Conservation (phyloP, 2,113 vertebrate genomes). For the Alligator sinensis region DNA sequence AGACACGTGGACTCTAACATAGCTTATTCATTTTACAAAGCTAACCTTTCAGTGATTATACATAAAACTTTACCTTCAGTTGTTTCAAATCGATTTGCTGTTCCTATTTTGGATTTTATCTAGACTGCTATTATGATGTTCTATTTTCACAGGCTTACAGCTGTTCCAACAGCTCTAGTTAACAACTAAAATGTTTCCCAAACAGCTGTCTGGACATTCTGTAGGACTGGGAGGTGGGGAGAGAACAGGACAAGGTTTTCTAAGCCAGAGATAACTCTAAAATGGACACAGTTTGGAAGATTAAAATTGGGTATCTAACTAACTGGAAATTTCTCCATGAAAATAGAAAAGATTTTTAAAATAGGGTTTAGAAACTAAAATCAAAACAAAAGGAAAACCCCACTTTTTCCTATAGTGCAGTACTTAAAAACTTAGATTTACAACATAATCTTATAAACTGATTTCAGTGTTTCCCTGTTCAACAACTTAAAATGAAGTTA, state of each 20-base stretch:
- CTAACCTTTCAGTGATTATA: not conserved
- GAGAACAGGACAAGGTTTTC: not conserved
- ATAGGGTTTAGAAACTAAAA: not conserved
- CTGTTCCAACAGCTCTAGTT: not conserved
- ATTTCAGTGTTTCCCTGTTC: not conserved
- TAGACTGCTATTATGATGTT: not conserved
- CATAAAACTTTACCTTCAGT: not conserved
- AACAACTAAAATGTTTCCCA: not conserved
- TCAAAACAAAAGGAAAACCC: no score
- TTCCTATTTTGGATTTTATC: not conserved
- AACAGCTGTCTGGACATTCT: not conserved
- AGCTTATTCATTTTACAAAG: not conserved
- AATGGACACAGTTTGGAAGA: not conserved
- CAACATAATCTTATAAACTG: not conserved
- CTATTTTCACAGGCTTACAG: not conserved
- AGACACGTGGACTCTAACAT: not conserved
- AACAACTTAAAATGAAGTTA: not conserved
- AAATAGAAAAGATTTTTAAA: not conserved
- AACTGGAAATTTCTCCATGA: not conserved
- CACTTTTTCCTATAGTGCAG: not conserved
- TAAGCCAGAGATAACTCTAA: not conserved
- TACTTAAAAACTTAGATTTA: not conserved
- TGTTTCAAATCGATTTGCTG: not conserved
- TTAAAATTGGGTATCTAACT: not conserved
- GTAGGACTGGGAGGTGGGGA: not conserved